phyloP scores from a whole-genome alignment of 2,113 vertebrate species.

The Sterna hirundo region DNA sequence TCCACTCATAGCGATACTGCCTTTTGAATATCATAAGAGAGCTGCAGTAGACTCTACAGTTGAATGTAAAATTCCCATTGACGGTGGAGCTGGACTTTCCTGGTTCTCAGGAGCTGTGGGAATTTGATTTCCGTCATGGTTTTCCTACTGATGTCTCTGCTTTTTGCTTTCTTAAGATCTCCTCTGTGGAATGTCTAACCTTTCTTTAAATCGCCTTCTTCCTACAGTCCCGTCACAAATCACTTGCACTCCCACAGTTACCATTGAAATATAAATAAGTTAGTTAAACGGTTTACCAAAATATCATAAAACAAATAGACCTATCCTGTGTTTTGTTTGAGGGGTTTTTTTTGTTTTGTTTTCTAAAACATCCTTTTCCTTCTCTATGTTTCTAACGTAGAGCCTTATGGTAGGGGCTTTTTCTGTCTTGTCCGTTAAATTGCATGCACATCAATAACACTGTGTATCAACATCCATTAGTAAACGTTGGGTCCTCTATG shows the following conservation, averaged over 20 bases:
- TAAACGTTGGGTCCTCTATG: background rate
- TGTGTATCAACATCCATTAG: constrained; percentile 45
- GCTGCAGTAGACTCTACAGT: background rate
- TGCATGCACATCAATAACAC: background rate
- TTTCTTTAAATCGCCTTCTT: background rate
- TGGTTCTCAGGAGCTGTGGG: background rate
- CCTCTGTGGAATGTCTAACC: background rate
- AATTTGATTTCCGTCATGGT: background rate
- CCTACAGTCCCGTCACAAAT: background rate
- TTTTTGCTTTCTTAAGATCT: background rate
- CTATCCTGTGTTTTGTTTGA: background rate
- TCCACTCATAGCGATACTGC: accelerated
- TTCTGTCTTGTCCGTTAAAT: constrained; percentile 3
- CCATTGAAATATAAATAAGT: constrained; percentile 23
- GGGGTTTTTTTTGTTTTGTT: background rate
- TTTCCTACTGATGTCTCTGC: background rate
- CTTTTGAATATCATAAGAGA: background rate
- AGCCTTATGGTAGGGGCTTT: background rate
- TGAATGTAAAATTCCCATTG: background rate
- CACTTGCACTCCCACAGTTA: background rate
- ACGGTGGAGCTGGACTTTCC: background rate
- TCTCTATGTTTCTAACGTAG: background rate
- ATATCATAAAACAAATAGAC: constrained; percentile 22
- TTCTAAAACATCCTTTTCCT: constrained; percentile 13
- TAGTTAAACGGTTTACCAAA: constrained; percentile 23